Evolutionary conservation across 2,113 vertebrate genomes (phyloP), one percentile per base, ranked within the genome.

Genomic region (Potamarius usumacintae): DNA sequence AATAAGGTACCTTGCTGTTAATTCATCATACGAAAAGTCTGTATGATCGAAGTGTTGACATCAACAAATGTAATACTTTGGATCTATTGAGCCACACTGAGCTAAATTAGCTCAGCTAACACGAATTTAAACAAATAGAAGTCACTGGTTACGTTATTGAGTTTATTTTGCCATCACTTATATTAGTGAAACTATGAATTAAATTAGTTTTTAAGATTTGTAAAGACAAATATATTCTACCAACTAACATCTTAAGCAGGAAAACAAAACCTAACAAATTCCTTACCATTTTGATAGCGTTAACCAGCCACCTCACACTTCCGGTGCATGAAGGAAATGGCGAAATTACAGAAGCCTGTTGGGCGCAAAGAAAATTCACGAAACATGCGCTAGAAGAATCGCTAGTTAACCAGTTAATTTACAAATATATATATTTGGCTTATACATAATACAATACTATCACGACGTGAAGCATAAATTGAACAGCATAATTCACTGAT

Each of bases 271-370:
- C 34, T 42, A 42, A 42, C 34, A 42, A 42, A 57, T 53, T 27
- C 30, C 92, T 91, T 85, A 92, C 92, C 92, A 92, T 92, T 81
- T 58, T 77, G 83, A 34, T 63, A 89, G 30, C 67, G 14, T 63
- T 77, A 67, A 10, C 76, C 71, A 90, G 92, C 92, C 92, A 93
- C 91, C 91, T 92, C 92, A 92, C 90, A 91, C 89, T 92, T 93
- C 92, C 92, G 85, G 83, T 77, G 53, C 17, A n/a, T 7, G 17
- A 14, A 52, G 89, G 91, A 92, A 91, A 76, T 92, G n/a, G 86
- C 92, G 89, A 82, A 52, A 42, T 10, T 85, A 87, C 77, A n/a
- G 74, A 9, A 14, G n/a, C 69, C 60, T 76, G 27, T 42, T 12
- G 74, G 15, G 48, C 27, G 57, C 5, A 50, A 17, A 25, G 17